A percentile compares a stretch with the other conserved stretches of the same genome.
Evolutionary conservation across 2,888 invertebrate genomes (phyloP).

Genomic region (Aproaerema taeniolella): DNA sequence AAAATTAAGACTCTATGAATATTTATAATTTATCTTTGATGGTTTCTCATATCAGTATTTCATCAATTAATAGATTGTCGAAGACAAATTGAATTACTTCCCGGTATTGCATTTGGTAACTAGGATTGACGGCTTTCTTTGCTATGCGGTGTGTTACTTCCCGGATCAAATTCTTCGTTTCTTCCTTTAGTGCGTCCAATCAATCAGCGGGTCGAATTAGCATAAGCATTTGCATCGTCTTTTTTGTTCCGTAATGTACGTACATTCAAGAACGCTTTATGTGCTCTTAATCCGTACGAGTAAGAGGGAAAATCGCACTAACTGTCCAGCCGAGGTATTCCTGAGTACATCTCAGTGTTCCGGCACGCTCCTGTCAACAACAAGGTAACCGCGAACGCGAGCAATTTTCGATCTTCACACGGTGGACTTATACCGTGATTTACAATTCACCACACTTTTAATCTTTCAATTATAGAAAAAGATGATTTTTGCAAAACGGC

Average conservation of each 20-base stretch:
- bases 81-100: slow-evolving; percentile 6
- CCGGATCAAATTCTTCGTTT: slow-evolving; percentile 21
- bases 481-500: not conserved
- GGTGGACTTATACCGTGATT: slow-evolving; percentile 1
- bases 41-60: not conserved
- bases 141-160: slow-evolving; percentile 6
- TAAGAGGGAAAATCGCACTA: too few species aligned
- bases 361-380: slow-evolving; percentile 30
- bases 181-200: slow-evolving; percentile 22
- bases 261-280: too few species aligned
- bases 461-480: slow-evolving; percentile 6
- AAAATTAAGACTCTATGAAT: slow-evolving; percentile 29
- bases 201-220: slow-evolving; percentile 28
- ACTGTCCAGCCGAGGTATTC: too few species aligned
- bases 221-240: slow-evolving; percentile 34
- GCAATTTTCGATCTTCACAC: slow-evolving; percentile 3
- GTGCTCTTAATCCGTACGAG: too few species aligned
- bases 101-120: not conserved
- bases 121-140: slow-evolving; percentile 8
- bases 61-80: slow-evolving; percentile 2
- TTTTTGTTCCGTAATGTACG: slow-evolving; percentile 39
- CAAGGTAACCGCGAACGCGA: slow-evolving; percentile 25
- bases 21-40: slow-evolving; percentile 19
- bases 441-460: slow-evolving; percentile 7
- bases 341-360: too few species aligned